These are phyloP conservation scores for Pygoscelis adeliae DNA, from an alignment of 2,113 vertebrate species.

Conservation along the genomic window DNA sequence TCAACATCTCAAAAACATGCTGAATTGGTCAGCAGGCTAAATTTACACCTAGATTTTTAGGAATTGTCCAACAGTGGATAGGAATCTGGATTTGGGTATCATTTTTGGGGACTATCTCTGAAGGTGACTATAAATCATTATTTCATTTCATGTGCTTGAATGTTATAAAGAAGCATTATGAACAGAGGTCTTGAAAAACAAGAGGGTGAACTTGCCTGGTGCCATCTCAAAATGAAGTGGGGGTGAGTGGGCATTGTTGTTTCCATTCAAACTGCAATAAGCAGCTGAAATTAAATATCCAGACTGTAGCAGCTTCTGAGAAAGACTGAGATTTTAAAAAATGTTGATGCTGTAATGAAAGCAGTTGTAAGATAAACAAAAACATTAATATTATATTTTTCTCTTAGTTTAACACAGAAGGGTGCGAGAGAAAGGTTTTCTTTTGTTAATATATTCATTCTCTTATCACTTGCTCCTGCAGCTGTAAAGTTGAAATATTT, in stretches of 20 bases:
- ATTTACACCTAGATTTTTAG: background rate
- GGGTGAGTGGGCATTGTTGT: background rate
- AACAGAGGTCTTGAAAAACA: background rate
- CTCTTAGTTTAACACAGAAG: background rate
- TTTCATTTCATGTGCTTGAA: background rate
- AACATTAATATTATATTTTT: background rate
- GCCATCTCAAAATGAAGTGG: background rate
- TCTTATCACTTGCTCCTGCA: background rate
- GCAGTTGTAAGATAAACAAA: background rate
- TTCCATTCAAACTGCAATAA: background rate
- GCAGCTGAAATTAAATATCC: background rate
- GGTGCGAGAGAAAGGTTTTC: background rate
- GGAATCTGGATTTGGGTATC: background rate
- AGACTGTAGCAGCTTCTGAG: background rate
- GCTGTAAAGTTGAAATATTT: background rate
- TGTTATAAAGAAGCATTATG: background rate
- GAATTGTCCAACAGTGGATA: background rate
- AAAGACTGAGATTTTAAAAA: background rate
- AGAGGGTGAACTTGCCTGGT: background rate
- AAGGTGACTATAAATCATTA: background rate
- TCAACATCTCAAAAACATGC: background rate
- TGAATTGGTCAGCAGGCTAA: background rate
- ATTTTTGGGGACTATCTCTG: background rate
- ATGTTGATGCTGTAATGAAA: background rate
- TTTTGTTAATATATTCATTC: background rate